A percentile compares a stretch with the other conserved stretches of the same genome.
Evolutionary conservation across 2,113 vertebrate species (phyloP).

Genomic region (Choloepus hoffmanni): DNA sequence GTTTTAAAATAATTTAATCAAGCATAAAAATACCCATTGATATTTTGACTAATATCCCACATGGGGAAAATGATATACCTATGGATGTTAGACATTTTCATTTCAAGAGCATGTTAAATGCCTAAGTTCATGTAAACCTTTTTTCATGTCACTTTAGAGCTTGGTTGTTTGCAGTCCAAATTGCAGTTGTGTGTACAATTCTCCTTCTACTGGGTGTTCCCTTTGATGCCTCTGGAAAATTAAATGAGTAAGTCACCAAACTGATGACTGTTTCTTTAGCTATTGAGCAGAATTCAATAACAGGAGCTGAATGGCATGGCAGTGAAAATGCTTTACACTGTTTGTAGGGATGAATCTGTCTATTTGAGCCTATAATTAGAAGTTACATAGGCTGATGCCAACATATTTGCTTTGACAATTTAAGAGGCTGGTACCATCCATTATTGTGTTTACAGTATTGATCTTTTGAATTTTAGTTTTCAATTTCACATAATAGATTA

Average conservation of each 20-base stretch:
- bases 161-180: constrained; percentile 13
- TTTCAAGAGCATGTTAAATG: background rate
- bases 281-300: constrained; percentile 47
- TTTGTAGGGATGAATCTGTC: background rate
- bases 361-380: constrained; percentile 60
- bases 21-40: background rate
- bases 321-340: constrained; percentile 21
- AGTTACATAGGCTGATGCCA: background rate
- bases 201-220: background rate
- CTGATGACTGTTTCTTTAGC: constrained; percentile 40
- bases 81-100: background rate
- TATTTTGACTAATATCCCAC: background rate
- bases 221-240: constrained; percentile 39
- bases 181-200: background rate
- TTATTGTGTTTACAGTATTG: constrained; percentile 9
- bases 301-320: background rate
- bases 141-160: background rate
- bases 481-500: background rate
- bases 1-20: background rate
- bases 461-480: constrained; percentile 54
- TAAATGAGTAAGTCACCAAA: constrained; percentile 59
- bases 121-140: background rate
- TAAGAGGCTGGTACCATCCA: background rate
- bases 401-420: constrained; percentile 35
- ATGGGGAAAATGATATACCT: background rate